Base-by-base conservation (phyloP, 2,797 vertebrate genomes). In the Coregonus sp. region DNA sequence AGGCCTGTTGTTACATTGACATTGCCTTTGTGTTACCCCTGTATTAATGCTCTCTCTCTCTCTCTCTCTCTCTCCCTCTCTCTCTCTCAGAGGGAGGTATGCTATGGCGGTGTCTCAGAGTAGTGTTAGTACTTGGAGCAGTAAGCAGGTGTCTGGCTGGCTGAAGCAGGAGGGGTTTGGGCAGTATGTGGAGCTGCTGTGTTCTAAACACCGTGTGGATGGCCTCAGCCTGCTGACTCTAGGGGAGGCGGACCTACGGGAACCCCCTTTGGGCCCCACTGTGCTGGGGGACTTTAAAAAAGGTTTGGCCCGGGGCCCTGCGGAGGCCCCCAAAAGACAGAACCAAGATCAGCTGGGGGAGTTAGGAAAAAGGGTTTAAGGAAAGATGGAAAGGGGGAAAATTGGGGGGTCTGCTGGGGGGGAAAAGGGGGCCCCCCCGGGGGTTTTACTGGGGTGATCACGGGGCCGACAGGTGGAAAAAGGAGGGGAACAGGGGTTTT, bases 251-350 rank as follows among this genome's bases (percentile, higher is more conserved):
- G 98, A 99, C 90, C 92, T 99, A 68, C 95, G 97, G 0, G 95
- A 95, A 16, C 96, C 97, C 80, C 98, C 97, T 1, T 88, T 99
- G 82, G 95, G 97, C 89, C 96, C 99, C 86, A 95, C 94, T 51
- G 91, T 99, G 70, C 88, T 99, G 72, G 98, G 98, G 29, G 97
- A 99, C 83, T 98, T 99, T 89, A 99, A 99, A 89, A 92, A n/a
- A n/a, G n/a, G 97, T 80, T 86, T 99, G 5, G 95, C 95, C 90
- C 71, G 98, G 98, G 33, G 96, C 97, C 5, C 92, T 99, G 20
- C 93, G 93, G 31, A 95, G 95, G 68, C 92, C 98, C 40, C 97
- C n/a, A n/a, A 98, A 88, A 97, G 95, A 87, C 95, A 94, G 80
- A 96, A 97, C 63, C 74, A 88, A 14, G 88, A 93, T 51, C 91